Conservation (phyloP, 2,113 vertebrate genomes). For the Clarias gariepinus region DNA sequence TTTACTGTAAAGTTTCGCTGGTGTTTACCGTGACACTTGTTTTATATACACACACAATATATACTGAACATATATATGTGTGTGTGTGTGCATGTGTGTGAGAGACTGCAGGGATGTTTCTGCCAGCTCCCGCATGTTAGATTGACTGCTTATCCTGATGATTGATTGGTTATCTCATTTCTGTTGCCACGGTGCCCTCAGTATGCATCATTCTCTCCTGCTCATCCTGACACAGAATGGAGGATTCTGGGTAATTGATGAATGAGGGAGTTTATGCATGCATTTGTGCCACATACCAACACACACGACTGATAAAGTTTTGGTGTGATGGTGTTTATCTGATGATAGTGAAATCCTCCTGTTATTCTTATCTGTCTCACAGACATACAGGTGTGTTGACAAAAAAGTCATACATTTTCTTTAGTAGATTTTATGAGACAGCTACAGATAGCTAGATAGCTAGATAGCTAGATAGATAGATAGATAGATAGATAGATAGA, state of each 20-base stretch:
- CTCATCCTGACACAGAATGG: slow-evolving; percentile 56
- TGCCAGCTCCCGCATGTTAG: slow-evolving; percentile 46
- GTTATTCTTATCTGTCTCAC: not conserved
- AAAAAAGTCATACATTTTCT: not conserved
- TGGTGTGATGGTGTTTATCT: not conserved
- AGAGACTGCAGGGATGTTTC: not conserved
- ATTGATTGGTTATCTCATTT: slow-evolving; percentile 9
- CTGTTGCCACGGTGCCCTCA: not conserved
- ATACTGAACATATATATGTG: too few relatives aligned
- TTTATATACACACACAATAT: too few relatives aligned
- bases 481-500: too few relatives aligned
- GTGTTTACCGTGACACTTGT: too few relatives aligned
- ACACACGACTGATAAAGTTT: not conserved
- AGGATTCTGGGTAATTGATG: slow-evolving; percentile 64
- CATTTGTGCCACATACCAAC: slow-evolving; percentile 43
- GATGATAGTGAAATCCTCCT: not conserved
- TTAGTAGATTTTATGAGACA: not conserved
- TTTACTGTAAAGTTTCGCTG: too few relatives aligned
- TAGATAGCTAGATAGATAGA: too few relatives aligned
- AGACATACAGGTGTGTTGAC: not conserved
- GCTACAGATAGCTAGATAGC: not conserved
- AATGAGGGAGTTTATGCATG: slow-evolving; percentile 56
- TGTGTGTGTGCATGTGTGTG: not conserved
- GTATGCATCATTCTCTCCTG: slow-evolving; percentile 40
- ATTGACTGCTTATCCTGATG: slow-evolving; percentile 6